Conservation (phyloP, 2,888 invertebrate species). For the Diaphora mendica region DNA sequence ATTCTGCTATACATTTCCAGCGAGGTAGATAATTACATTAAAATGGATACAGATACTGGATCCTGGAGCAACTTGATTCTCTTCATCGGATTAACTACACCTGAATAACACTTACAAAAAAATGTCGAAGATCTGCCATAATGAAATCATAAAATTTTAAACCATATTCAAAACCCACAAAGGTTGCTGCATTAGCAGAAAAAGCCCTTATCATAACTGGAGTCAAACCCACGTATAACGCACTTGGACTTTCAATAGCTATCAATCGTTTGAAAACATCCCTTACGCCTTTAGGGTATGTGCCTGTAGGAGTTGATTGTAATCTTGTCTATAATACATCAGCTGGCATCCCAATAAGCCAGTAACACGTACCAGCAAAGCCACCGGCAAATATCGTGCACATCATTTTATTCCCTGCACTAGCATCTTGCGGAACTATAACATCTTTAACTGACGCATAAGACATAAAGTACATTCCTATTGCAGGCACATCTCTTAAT, state of each 20-base stretch:
- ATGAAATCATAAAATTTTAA: background rate
- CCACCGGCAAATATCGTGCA: slow-evolving; percentile 7
- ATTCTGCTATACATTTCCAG: background rate
- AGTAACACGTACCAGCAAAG: slow-evolving; percentile 3
- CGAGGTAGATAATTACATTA: background rate
- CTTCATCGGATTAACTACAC: background rate
- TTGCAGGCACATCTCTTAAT: slow-evolving; percentile 11
- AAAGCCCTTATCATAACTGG: slow-evolving; percentile 11
- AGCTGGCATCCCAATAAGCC: slow-evolving; percentile 15
- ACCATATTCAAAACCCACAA: slow-evolving; percentile 9
- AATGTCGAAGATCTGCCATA: slow-evolving; percentile 2
- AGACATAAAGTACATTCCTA: slow-evolving; percentile 13
- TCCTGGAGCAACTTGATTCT: background rate
- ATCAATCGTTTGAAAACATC: slow-evolving; percentile 8
- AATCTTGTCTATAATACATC: slow-evolving; percentile 13
- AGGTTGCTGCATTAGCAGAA: slow-evolving; percentile 7
- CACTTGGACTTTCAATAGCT: slow-evolving; percentile 4
- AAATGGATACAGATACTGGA: background rate
- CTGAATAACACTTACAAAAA: background rate
- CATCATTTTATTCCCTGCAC: background rate
- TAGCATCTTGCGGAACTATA: background rate
- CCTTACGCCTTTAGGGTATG: background rate
- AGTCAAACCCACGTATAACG: background rate
- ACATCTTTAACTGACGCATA: background rate
- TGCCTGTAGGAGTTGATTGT: slow-evolving; percentile 2